Conservation (phyloP, 2,797 vertebrate genomes). For the Pygocentrus nattereri region DNA sequence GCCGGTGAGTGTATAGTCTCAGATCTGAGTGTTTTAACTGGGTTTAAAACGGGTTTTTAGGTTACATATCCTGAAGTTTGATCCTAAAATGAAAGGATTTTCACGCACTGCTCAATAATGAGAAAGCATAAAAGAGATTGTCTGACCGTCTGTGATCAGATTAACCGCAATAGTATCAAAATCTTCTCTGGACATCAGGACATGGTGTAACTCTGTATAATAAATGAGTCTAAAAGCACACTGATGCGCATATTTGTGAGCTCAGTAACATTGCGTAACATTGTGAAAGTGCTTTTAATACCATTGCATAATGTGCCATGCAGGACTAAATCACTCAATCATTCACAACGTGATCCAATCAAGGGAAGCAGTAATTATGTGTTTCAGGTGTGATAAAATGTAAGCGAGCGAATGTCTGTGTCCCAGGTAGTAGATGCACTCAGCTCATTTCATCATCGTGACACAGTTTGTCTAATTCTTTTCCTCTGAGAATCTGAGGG, state of each 20-base stretch:
- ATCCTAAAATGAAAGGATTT: neutral
- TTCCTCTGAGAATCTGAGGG: neutral
- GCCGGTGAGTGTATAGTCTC: no score
- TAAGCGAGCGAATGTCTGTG: neutral
- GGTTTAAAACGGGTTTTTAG: no score
- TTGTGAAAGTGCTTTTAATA: conserved; percentile 45
- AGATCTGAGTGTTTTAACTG: no score
- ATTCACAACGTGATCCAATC: conserved; percentile 65
- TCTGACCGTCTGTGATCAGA: neutral
- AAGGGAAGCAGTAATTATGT: neutral
- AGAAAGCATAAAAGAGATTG: neutral
- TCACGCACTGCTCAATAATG: neutral
- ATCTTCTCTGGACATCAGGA: neutral
- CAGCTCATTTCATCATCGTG: neutral
- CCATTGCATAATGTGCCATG: conserved; percentile 41
- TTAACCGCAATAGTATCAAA: neutral
- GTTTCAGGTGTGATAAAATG: neutral
- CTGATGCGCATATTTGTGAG: neutral
- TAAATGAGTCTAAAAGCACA: neutral
- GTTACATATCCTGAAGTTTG: neutral
- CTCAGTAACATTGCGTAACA: conserved; percentile 33
- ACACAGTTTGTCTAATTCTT: neutral
- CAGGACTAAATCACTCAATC: conserved; percentile 33
- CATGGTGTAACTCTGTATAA: neutral
- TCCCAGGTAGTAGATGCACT: neutral